Conservation (phyloP, 2,797 vertebrate species). For the Peromyscus nudipes region DNA sequence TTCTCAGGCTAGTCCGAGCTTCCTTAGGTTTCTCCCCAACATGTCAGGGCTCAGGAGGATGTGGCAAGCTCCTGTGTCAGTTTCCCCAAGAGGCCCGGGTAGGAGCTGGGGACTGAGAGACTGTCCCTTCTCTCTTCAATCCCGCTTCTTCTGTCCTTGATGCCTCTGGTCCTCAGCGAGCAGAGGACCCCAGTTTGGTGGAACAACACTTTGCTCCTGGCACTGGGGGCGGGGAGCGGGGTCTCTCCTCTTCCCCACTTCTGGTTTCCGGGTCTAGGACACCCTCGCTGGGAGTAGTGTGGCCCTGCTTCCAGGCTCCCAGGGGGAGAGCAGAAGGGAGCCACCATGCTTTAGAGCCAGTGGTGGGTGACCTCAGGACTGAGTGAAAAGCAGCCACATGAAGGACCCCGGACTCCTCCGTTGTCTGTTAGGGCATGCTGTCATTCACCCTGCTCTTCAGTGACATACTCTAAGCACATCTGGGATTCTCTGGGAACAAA, state of each 20-base stretch:
- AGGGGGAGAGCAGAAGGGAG: neutral
- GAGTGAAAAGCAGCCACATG: rapidly evolving
- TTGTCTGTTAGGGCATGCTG: neutral
- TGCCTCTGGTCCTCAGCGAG: no score
- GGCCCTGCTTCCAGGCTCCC: neutral
- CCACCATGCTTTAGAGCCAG: neutral
- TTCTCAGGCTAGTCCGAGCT: neutral
- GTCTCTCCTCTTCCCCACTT: neutral
- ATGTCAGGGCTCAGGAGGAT: slow-evolving; percentile 61
- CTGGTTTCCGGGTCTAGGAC: neutral
- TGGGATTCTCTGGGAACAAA: neutral
- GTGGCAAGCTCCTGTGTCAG: slow-evolving; percentile 6
- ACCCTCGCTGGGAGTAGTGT: neutral
- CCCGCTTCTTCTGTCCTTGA: neutral
- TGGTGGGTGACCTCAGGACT: neutral
- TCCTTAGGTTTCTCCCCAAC: slow-evolving; percentile 75
- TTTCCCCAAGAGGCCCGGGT: slow-evolving; percentile 71
- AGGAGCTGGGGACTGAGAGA: neutral
- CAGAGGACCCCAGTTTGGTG: neutral
- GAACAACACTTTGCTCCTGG: neutral
- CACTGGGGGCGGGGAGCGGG: rapidly evolving
- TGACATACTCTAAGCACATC: neutral
- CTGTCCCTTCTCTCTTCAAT: neutral
- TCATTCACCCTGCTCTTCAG: rapidly evolving
- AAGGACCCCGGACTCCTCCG: neutral